Percentiles rank a stretch among this genome's conserved stretches.
Evolutionary conservation across 2,888 invertebrate genomes (phyloP).

Genomic region (Eumacrocentrus americanus): DNA sequence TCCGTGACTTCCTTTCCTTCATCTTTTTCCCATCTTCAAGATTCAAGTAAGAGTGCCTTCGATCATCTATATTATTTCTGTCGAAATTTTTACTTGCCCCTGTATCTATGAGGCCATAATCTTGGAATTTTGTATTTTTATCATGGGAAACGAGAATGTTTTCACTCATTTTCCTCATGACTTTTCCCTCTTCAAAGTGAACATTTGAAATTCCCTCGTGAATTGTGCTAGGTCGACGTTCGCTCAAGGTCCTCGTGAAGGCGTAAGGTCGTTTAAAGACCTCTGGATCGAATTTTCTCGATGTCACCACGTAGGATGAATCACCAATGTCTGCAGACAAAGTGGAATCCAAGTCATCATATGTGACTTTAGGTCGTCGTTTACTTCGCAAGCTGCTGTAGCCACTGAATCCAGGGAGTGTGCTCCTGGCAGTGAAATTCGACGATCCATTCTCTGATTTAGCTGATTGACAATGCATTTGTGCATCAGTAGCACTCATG

Average conservation of each 20-base stretch:
- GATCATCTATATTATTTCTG: constrained; percentile 23
- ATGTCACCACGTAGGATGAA: constrained; percentile 65
- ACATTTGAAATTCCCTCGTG: constrained; percentile 11
- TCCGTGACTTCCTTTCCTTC: constrained; percentile 20
- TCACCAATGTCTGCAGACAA: constrained; percentile 68
- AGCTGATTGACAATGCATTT: background rate
- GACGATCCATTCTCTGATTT: background rate
- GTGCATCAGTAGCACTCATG: constrained; percentile 10
- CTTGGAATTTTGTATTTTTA: constrained; percentile 48
- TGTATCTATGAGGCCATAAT: constrained; percentile 54
- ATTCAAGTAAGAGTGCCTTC: constrained; percentile 44
- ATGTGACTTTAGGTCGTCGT: constrained; percentile 48
- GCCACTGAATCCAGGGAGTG: constrained; percentile 25
- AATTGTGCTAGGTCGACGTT: constrained; percentile 36
- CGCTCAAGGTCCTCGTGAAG: constrained; percentile 51
- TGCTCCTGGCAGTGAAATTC: constrained; percentile 12
- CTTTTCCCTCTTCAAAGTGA: constrained; percentile 39
- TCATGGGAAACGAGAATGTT: constrained; percentile 50
- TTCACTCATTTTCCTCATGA: constrained; percentile 48
- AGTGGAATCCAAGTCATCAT: constrained; percentile 68
- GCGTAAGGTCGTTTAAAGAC: constrained; percentile 51
- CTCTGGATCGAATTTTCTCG: constrained; percentile 60
- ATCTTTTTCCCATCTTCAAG: constrained; percentile 34
- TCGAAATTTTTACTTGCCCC: constrained; percentile 5
- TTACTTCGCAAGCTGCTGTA: constrained; percentile 41